Evolutionary conservation across 2,888 invertebrate genomes (phyloP).

Genomic region (Icerya purchasi): DNA sequence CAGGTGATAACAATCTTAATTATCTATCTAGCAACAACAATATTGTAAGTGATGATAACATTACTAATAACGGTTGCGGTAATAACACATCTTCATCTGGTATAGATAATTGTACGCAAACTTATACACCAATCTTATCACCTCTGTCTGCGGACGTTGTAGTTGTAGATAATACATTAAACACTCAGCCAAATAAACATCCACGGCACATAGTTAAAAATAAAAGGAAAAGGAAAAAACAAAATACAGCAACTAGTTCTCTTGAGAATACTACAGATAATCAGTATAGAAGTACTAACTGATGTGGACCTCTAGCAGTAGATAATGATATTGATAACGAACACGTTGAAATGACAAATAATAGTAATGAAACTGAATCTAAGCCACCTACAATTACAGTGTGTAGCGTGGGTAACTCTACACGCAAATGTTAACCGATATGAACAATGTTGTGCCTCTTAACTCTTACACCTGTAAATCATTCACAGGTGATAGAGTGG

Average conservation of each 20-base stretch:
- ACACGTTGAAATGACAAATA: not conserved
- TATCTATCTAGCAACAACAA: not conserved
- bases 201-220: not conserved
- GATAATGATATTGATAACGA: not conserved
- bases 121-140: not conserved
- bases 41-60: not conserved
- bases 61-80: not conserved
- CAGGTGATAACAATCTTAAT: not conserved
- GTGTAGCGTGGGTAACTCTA: not conserved
- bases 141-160: not conserved
- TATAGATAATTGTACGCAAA: not conserved
- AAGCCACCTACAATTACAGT: not conserved
- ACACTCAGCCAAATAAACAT: not conserved
- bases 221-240: not conserved
- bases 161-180: not conserved
- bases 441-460: not conserved
- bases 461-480: not conserved
- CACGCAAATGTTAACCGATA: not conserved
- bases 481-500: not conserved
- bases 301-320: not conserved
- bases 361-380: not conserved
- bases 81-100: not conserved
- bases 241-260: not conserved
- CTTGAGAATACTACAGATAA: not conserved
- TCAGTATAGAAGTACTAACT: no score